Conservation (phyloP, 2,113 vertebrate species). For the Pristiophorus japonicus region DNA sequence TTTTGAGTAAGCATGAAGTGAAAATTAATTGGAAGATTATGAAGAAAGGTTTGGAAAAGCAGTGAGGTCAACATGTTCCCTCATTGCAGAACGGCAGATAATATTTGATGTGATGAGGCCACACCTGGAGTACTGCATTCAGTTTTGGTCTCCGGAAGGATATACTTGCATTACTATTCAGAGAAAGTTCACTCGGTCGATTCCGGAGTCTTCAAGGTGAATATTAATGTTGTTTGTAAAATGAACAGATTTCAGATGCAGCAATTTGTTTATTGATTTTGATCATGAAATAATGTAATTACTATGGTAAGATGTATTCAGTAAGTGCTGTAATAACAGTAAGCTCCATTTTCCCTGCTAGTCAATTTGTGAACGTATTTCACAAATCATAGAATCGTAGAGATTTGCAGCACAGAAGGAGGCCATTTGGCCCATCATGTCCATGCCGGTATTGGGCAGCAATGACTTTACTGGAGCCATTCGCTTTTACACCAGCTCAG, state of each 20-base stretch:
- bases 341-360: not conserved
- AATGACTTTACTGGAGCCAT: not conserved
- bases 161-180: no score
- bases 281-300: conserved; percentile 19
- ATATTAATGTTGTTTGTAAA: not conserved
- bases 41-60: not conserved
- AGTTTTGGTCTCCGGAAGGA: no score
- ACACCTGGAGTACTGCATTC: no score
- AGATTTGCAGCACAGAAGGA: no score
- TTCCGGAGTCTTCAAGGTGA: no score
- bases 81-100: not conserved
- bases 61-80: not conserved
- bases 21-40: not conserved
- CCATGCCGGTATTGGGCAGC: not conserved
- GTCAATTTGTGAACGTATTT: not conserved
- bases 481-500: not conserved
- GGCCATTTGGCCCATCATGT: no score
- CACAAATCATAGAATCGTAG: no score
- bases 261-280: not conserved
- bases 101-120: no score
- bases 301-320: not conserved
- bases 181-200: no score
- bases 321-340: not conserved
- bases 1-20: not conserved
- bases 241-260: not conserved